These are phyloP conservation scores for Empis stercorea DNA, from an alignment of 2,888 invertebrate genomes.

Conservation along the genomic window DNA sequence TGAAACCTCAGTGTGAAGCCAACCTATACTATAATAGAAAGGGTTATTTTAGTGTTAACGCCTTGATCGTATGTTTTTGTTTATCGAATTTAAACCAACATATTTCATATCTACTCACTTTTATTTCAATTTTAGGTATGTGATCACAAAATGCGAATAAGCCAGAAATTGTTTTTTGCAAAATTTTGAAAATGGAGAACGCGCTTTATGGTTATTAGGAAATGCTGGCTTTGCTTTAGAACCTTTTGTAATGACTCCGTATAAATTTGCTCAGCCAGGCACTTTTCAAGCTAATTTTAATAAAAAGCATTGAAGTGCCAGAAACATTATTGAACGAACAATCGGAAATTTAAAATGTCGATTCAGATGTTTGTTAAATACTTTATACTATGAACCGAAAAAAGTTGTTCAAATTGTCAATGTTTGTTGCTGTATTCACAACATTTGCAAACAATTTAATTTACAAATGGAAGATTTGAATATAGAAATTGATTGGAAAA, in stretches of 20 bases:
- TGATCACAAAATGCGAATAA: background rate
- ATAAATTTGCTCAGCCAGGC: background rate
- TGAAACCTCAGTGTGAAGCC: constrained; percentile 1
- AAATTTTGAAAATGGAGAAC: background rate
- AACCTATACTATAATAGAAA: constrained; percentile 1
- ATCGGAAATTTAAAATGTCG: background rate
- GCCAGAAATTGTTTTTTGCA: background rate
- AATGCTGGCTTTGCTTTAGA: background rate
- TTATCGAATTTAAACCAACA: no score
- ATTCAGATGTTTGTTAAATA: background rate
- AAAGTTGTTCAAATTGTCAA: no score
- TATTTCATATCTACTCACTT: no score
- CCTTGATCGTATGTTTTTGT: background rate
- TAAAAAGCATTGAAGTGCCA: background rate
- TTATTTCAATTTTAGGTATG: background rate
- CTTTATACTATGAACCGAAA: background rate
- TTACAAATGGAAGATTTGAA: no score
- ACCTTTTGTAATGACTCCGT: background rate
- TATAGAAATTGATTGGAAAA: no score
- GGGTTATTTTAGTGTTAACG: constrained; percentile 1
- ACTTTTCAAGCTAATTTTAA: background rate
- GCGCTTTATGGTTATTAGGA: background rate
- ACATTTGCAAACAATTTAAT: no score
- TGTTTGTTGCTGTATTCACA: no score
- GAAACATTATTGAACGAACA: background rate